These are phyloP conservation scores for Aspidiotus rigidus DNA, from an alignment of 2,888 invertebrate species.

Conservation along the genomic window DNA sequence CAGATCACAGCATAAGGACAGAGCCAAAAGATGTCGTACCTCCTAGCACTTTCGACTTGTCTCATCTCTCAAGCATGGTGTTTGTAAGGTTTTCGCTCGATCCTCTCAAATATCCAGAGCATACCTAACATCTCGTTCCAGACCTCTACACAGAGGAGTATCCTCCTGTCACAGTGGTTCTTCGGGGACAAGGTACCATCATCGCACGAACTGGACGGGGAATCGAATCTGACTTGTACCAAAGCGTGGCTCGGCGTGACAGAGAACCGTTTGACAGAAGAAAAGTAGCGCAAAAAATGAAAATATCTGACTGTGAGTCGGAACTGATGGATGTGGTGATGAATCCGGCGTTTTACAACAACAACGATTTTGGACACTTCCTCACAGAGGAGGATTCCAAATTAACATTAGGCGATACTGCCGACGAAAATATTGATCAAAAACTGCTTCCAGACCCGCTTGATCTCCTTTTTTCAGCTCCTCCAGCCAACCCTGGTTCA, in stretches of 20 bases:
- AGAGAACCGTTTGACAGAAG: conserved; percentile 15
- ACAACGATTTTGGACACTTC: conserved; percentile 45
- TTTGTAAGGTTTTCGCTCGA: conserved; percentile 19
- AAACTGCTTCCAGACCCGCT: conserved; percentile 37
- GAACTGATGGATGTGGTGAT: conserved; percentile 43
- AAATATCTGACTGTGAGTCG: conserved; percentile 41
- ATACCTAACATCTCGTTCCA: no score
- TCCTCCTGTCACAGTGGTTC: conserved; percentile 10
- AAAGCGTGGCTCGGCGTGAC: conserved; percentile 25
- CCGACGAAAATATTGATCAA: conserved; percentile 38
- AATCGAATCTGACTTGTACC: conserved; percentile 17
- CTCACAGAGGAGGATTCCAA: conserved; percentile 38
- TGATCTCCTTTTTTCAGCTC: conserved; percentile 36
- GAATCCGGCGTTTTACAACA: conserved; percentile 48
- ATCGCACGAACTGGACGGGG: conserved; percentile 30
- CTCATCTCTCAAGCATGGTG: conserved; percentile 14
- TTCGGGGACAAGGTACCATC: conserved; percentile 9
- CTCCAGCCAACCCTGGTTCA: conserved; percentile 33
- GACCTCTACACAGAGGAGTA: not conserved
- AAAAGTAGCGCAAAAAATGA: conserved; percentile 40
- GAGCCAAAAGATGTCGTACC: conserved; percentile 8
- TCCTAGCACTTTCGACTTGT: not conserved
- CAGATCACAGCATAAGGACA: conserved; percentile 19
- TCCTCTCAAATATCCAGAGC: conserved; percentile 26
- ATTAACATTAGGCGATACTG: conserved; percentile 25